Percentiles rank a stretch among this genome's conserved stretches.
phyloP scores from a whole-genome alignment of 1,140 invertebrate species.

The Rhizoglyphus robini region DNA sequence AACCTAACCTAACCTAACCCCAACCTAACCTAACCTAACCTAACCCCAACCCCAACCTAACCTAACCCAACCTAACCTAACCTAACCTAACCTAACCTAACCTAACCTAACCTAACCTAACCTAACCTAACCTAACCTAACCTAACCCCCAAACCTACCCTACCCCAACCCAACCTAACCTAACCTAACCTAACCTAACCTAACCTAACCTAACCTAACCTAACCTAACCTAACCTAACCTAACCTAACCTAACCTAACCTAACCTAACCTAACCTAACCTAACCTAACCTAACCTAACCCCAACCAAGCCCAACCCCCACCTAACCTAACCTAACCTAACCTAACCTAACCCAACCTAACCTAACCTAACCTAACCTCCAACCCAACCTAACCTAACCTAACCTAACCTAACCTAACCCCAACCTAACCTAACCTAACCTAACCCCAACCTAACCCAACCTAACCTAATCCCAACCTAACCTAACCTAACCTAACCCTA shows the following conservation, averaged over 20 bases:
- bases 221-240: slow-evolving; percentile 24
- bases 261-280: slow-evolving; percentile 26
- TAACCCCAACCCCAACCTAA: no score
- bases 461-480: no score
- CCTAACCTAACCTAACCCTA: no score
- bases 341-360: slow-evolving; percentile 23
- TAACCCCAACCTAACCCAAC: no score
- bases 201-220: slow-evolving; percentile 26
- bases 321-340: no score
- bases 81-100: slow-evolving; percentile 26
- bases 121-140: slow-evolving; percentile 28
- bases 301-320: no score
- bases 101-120: slow-evolving; percentile 29
- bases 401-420: slow-evolving; percentile 26
- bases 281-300: no score
- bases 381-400: slow-evolving; percentile 27
- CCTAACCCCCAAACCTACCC: slow-evolving; percentile 24
- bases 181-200: slow-evolving; percentile 26
- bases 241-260: slow-evolving; percentile 27
- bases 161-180: slow-evolving; percentile 26
- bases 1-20: no score
- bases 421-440: no score
- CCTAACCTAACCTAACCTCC: no score
- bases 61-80: slow-evolving; percentile 26
- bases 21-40: no score